A percentile compares a stretch with the other conserved stretches of the same genome.
Conservation (phyloP, 2,113 vertebrate species). For the Cyanoramphus novaezelandiae region DNA sequence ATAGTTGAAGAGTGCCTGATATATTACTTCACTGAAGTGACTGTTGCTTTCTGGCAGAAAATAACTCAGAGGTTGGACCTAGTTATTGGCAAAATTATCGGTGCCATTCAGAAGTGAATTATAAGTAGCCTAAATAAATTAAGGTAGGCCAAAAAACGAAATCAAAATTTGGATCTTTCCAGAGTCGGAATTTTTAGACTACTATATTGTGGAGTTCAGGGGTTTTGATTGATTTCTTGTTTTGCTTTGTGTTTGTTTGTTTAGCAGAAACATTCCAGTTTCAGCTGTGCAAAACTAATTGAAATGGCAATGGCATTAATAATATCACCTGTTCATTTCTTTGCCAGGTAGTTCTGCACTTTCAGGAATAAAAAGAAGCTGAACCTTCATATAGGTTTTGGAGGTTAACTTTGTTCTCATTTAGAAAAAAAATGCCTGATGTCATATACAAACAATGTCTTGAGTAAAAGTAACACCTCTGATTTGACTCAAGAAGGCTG, state of each 20-base stretch:
- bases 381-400: neutral
- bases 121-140: neutral
- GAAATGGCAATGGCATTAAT: neutral
- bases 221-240: neutral
- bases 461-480: neutral
- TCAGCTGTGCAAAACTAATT: neutral
- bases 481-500: neutral
- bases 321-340: neutral
- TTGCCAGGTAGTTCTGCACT: neutral
- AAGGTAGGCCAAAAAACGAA: neutral
- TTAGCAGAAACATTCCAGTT: neutral
- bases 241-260: neutral
- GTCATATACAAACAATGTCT: neutral
- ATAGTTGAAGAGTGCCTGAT: neutral
- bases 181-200: neutral
- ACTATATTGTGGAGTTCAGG: fast-evolving
- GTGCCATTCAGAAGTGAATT: neutral
- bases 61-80: neutral
- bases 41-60: slow-evolving; percentile 31
- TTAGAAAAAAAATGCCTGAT: neutral
- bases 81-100: neutral
- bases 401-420: neutral
- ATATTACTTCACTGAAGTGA: neutral
- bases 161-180: neutral
- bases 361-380: neutral